Conservation (phyloP, 2,888 invertebrate genomes). For the Augiades crinisus region DNA sequence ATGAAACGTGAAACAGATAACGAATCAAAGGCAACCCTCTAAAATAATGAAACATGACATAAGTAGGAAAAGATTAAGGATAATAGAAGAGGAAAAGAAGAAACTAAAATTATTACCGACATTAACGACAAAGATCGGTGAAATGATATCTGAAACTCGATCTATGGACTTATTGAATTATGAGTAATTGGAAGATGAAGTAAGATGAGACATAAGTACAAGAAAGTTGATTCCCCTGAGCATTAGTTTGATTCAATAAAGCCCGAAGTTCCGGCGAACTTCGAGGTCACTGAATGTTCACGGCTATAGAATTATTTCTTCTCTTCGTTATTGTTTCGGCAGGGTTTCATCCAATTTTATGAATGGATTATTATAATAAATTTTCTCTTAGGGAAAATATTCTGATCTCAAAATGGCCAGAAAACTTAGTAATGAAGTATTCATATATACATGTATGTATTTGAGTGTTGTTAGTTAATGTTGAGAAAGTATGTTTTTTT, state of each 20-base stretch:
- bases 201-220: constrained; percentile 24
- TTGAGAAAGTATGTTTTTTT: too few relatives aligned
- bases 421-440: neutral
- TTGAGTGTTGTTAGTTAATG: too few relatives aligned
- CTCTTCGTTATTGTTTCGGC: constrained; percentile 16
- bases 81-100: constrained; percentile 1
- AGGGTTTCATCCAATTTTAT: constrained; percentile 12
- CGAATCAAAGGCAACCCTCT: neutral
- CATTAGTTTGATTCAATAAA: constrained; percentile 24
- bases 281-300: constrained; percentile 21
- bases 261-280: constrained; percentile 18
- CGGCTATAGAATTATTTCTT: constrained; percentile 17
- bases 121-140: constrained; percentile 17
- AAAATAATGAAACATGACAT: constrained; percentile 4
- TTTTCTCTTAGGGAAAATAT: constrained; percentile 14
- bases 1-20: neutral
- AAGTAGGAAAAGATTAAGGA: constrained; percentile 2
- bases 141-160: constrained; percentile 24
- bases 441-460: too few relatives aligned
- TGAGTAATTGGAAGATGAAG: constrained; percentile 25
- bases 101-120: constrained; percentile 17
- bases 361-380: constrained; percentile 12
- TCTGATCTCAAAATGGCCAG: neutral
- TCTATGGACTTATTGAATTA: constrained; percentile 25
- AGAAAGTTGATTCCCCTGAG: constrained; percentile 21